Conservation (phyloP, 1,140 invertebrate species). For the Delia radicum region DNA sequence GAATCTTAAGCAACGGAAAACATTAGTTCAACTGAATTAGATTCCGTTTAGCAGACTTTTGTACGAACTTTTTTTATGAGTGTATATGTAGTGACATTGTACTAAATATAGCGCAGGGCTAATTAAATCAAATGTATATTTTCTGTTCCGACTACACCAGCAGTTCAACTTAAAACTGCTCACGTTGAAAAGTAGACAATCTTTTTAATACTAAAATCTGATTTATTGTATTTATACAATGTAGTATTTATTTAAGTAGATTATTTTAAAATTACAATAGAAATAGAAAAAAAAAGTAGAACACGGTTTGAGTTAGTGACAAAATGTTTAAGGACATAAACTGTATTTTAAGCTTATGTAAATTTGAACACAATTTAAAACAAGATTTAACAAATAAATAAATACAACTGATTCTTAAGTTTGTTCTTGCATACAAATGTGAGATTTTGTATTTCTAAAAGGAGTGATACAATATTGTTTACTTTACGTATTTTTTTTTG, state of each 20-base stretch:
- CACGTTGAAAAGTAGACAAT: background rate
- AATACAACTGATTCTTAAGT: background rate
- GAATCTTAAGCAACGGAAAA: too few relatives aligned
- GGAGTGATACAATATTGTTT: constrained; percentile 3
- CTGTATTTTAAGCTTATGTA: background rate
- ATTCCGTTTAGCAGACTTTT: too few relatives aligned
- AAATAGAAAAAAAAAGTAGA: background rate
- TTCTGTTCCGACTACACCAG: background rate
- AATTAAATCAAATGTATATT: background rate
- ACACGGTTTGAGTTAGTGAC: background rate
- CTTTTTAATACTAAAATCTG: constrained; percentile 7
- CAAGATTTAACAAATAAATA: background rate
- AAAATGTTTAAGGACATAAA: background rate
- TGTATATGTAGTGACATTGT: too few relatives aligned
- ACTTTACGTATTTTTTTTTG: too few relatives aligned
- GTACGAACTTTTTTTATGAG: too few relatives aligned
- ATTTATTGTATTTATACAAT: constrained; percentile 1
- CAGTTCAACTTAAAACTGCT: background rate
- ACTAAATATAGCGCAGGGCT: background rate
- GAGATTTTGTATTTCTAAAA: background rate
- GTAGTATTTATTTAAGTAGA: background rate
- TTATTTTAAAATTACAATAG: background rate
- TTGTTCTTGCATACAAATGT: background rate
- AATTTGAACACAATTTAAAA: too few relatives aligned
- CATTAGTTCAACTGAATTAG: too few relatives aligned